Base-by-base conservation (phyloP, 2,113 vertebrate genomes). In the Porphyrio hochstetteri region DNA sequence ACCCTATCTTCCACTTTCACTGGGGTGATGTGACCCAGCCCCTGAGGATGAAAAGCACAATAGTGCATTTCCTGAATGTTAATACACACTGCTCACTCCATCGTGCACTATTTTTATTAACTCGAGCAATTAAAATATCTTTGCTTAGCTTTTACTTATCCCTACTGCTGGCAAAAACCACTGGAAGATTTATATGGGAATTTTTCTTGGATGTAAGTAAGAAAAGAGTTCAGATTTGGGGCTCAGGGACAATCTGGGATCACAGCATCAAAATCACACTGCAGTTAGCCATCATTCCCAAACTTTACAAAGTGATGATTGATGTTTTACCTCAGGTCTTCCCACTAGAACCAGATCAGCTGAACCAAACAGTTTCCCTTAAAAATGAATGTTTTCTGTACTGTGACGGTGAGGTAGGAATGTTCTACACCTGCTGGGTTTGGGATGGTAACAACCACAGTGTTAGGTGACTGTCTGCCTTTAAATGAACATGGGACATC, bases 161-260 rank as follows among this genome's bases (percentile, higher is more conserved):
- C 76, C n/a, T 42, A 16, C 48, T 42, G 59, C 75, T 4, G 17
- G 56, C 55, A 92, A 92, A 93, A 92, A 46, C 33, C 14, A 3
- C n/a, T 74, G 56, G 46, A 92, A 95, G 85, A 88, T 90, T 86
- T 86, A 83, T 57, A 60, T 78, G 85, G 76, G 90, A 96, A 42
- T 78, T 92, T 92, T 86, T 59, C 75, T 80, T 71, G 60, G 46
- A n/a, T 4, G 9, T 71, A 77, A 59, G 33, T 8, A 38, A 68
- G 65, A 61, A 88, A 86, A 77, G 63, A 84, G 27, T 70, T 81
- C 63, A 25, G 35, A 82, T 68, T 40, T 84, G 88, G 80, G 86
- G 50, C 60, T 82, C 15, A 11, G 82, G 71, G 72, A 65, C 48
- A 57, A 72, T 12, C 9, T 2, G 86, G 83, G 68, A 83, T 89